Base-by-base conservation (phyloP, 2,888 invertebrate species). In the Sinohyriopsis cumingii region DNA sequence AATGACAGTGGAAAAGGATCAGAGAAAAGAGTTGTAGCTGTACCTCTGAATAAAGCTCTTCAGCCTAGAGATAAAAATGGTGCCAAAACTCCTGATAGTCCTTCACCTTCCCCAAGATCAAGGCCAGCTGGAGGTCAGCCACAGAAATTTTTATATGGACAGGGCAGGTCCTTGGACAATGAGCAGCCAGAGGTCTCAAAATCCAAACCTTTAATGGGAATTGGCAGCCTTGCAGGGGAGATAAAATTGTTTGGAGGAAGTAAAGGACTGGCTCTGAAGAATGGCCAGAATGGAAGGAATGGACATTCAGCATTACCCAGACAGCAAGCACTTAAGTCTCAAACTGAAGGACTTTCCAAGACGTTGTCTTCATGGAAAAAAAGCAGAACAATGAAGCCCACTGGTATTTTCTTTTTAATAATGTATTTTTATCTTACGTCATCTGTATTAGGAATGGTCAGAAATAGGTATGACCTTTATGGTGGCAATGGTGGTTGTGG, bases 361-460 rank as follows among this genome's bases (percentile, higher is more conserved):
- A 82, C 82, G 54, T 66, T 82, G 62, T 78, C 82, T n/a, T 79
- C 80, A 25, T 82, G 82, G 82, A 82, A 82, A 65, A 82, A 80
- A 67, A 82, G 78, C 28, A 65, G 82, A 65, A 72, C 75, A 53
- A 73, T 80, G 19, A 75, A 71, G 24, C 66, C 73, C 6, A 55
- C 74, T 67, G 74, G 74, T 74, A 33, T 22, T 54, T 56, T 24
- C 18, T 64, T 33, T 28, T 65, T 28, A 24, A 59, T 20, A 22
- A 20, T 28, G 28, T 25, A 59, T n/a, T 33, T 33, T 64, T 9
- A 12, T 45, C 45, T 45, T 45, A 12, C 12, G 9, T 45, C 12
- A 45, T 45, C 12, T 45, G 45, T 12, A 12, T 45, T 45, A 45
- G 45, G 12, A 45, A 45, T 45, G 45, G 45, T 45, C 45, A 45